Evolutionary conservation across 2,797 vertebrate species (phyloP), one percentile per base, ranked within the genome.

Genomic region (Lepilemur ruficaudatus): DNA sequence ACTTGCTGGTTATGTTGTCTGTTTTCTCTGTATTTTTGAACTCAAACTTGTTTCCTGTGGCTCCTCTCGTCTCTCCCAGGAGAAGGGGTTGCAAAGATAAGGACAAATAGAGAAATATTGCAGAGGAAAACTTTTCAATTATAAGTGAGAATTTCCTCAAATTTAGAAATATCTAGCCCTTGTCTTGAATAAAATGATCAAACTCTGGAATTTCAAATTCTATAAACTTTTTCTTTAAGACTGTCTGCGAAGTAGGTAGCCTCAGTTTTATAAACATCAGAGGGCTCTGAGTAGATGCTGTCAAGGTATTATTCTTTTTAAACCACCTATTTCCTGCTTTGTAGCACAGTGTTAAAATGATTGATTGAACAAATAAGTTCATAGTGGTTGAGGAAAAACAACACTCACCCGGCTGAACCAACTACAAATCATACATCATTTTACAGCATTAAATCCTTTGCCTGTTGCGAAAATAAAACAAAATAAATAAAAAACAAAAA

Each of bases 311-410:
- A 78, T 89, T 94, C 43, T 97, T 94, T 94, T 79, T 55, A 94
- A 97, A 87, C 28, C 20, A 91, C 63, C 41, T 70, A 83, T 80
- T 96, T 95, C 80, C 75, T 93, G 52, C 23, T 86, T 78, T 96
- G 38, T 50, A 94, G 63, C 17, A 75, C 57, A 76, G 14, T 50
- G 84, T 93, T 93, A 95, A 89, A 93, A 94, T 96, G 95, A 97
- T 38, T 75, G 87, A 96, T 84, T 95, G 93, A 84, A 59, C 87
- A 93, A 95, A 80, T 95, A 88, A 91, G 91, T 91, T 96, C 46
- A 73, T 38, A 73, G 78, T 63, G 69, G 78, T 72, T 81, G 70
- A 96, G 30, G 52, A 69, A 73, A 88, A 95, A 84, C 69, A 79
- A 70, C 0, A 0, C 63, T 91, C 79, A 78, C 61, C 75, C 15